A percentile compares a stretch with the other conserved stretches of the same genome.
Conservation (phyloP, 2,888 invertebrate species). For the Anoncus sp. region DNA sequence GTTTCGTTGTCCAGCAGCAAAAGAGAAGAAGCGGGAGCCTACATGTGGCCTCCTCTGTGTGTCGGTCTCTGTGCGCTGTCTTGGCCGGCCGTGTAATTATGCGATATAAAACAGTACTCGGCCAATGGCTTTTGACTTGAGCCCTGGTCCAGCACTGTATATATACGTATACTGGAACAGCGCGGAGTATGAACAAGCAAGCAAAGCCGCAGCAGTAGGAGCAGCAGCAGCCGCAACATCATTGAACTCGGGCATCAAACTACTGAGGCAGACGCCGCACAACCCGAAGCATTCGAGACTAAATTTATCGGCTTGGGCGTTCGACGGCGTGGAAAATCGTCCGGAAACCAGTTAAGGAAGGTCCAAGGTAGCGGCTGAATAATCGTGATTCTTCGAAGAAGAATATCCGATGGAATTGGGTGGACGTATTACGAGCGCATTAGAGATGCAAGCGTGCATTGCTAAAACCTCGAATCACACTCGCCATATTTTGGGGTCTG, state of each 20-base stretch:
- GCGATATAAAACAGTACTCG: constrained; percentile 64
- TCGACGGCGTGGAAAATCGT: constrained; percentile 50
- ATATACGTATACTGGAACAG: no score
- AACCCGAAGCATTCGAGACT: constrained; percentile 34
- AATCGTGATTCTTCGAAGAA: constrained; percentile 36
- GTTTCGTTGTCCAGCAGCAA: constrained; percentile 19
- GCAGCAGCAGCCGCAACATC: constrained; percentile 29
- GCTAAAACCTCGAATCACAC: not conserved
- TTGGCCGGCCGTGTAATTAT: constrained; percentile 64
- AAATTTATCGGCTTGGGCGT: constrained; percentile 40
- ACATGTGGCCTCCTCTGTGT: constrained; percentile 13
- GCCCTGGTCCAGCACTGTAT: constrained; percentile 6
- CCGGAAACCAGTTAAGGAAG: constrained; percentile 37
- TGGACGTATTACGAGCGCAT: not conserved
- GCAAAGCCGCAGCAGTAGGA: constrained; percentile 23
- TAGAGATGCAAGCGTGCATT: not conserved
- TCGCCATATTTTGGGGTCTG: not conserved
- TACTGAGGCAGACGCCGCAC: constrained; percentile 25
- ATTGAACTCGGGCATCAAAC: constrained; percentile 48
- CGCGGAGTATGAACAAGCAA: constrained; percentile 15
- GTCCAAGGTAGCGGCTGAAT: constrained; percentile 27
- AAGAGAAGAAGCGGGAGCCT: constrained; percentile 24
- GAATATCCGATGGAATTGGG: constrained; percentile 11
- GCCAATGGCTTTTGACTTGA: constrained; percentile 45
- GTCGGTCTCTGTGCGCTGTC: constrained; percentile 38